phyloP scores from a whole-genome alignment of 1,140 invertebrate species.

The Holotrichia oblita region DNA sequence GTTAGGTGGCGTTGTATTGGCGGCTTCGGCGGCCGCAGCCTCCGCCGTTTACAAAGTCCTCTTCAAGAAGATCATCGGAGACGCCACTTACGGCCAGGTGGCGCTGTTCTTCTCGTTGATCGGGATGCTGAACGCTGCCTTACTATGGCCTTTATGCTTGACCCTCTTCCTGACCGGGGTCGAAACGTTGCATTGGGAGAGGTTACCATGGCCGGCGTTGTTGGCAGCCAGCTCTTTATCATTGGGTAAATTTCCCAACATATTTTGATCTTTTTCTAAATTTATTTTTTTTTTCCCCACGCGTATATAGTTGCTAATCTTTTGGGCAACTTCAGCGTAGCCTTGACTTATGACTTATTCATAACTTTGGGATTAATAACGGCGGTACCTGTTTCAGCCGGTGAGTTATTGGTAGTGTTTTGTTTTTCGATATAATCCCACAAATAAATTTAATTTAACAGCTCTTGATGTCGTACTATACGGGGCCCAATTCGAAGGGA shows the following conservation, averaged over 20 bases:
- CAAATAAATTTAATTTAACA: neutral
- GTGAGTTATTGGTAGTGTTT: conserved; percentile 65
- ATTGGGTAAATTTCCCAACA: too few relatives aligned
- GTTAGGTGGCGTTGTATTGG: conserved; percentile 89
- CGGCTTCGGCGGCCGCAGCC: conserved; percentile 86
- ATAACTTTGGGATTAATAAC: conserved; percentile 91
- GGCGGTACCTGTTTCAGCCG: conserved; percentile 90
- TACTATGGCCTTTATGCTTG: conserved; percentile 88
- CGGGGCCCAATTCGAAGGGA: conserved; percentile 86
- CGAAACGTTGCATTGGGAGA: conserved; percentile 80
- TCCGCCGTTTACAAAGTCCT: conserved; percentile 94
- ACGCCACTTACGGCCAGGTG: conserved; percentile 86
- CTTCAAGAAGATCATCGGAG: conserved; percentile 91
- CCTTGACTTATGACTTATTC: conserved; percentile 91
- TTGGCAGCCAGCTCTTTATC: conserved; percentile 79
- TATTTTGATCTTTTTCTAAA: too few relatives aligned
- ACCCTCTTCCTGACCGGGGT: conserved; percentile 84
- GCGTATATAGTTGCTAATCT: conserved; percentile 89
- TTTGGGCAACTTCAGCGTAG: conserved; percentile 89
- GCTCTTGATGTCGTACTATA: conserved; percentile 89
- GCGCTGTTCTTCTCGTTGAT: conserved; percentile 88
- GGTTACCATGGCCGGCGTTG: conserved; percentile 83
- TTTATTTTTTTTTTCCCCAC: conserved; percentile 39
- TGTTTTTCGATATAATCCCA: neutral
- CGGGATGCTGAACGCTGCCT: conserved; percentile 81